Conservation (phyloP, 1,140 invertebrate genomes). For the Drosophila mauritiana region DNA sequence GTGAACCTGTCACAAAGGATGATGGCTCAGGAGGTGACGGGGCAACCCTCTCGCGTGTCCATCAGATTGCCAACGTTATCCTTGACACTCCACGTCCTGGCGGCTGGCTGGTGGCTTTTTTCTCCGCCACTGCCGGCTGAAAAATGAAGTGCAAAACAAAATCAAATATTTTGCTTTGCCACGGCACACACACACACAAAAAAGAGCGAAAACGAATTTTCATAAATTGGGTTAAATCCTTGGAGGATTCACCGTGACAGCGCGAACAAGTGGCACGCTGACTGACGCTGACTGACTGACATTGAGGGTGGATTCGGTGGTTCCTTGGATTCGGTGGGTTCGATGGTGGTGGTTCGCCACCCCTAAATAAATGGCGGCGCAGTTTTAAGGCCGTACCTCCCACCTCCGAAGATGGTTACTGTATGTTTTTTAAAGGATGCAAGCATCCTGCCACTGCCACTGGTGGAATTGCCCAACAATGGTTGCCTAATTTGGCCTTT, state of each 20-base stretch:
- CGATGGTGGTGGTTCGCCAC: slow-evolving; percentile 54
- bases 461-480: slow-evolving; percentile 71
- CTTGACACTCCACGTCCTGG: slow-evolving; percentile 67
- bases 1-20: slow-evolving; percentile 55
- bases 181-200: slow-evolving; percentile 15
- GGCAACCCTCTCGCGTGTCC: slow-evolving; percentile 46
- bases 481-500: slow-evolving; percentile 71
- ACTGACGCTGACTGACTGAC: slow-evolving; percentile 63
- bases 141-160: slow-evolving; percentile 81
- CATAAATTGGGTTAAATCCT: slow-evolving; percentile 83
- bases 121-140: slow-evolving; percentile 40
- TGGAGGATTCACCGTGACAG: slow-evolving; percentile 80
- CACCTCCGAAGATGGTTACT: slow-evolving; percentile 22
- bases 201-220: slow-evolving; percentile 61
- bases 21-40: slow-evolving; percentile 22
- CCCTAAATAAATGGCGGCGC: slow-evolving; percentile 52
- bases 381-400: slow-evolving; percentile 50
- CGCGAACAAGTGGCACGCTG: slow-evolving; percentile 76
- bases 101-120: slow-evolving; percentile 52
- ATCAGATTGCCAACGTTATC: slow-evolving; percentile 66
- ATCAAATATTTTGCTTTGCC: slow-evolving; percentile 77
- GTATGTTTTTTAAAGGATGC: slow-evolving; percentile 36
- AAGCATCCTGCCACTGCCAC: slow-evolving; percentile 15
- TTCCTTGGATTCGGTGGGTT: slow-evolving; percentile 11
- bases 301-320: slow-evolving; percentile 34